phyloP scores from a whole-genome alignment of 2,797 vertebrate genomes.

The Momotus momota region DNA sequence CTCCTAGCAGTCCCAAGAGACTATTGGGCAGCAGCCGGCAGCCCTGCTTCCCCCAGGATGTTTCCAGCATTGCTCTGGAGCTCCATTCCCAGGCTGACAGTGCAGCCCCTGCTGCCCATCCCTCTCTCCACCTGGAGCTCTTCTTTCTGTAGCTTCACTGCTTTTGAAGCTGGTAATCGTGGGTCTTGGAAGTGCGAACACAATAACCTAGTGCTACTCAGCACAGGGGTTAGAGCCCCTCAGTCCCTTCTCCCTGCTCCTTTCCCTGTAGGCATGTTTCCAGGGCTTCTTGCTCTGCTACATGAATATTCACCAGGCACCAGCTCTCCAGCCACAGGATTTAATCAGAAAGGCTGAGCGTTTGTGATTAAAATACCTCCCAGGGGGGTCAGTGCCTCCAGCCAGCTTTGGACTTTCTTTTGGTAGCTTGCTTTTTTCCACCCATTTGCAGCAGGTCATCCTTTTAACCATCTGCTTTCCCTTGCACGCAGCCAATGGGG shows the following conservation, averaged over 20 bases:
- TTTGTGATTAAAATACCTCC: constrained; percentile 62
- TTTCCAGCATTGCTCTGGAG: background rate
- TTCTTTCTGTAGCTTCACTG: background rate
- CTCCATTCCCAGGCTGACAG: background rate
- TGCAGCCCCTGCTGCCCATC: background rate
- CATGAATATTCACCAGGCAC: constrained; percentile 68
- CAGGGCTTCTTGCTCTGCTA: background rate
- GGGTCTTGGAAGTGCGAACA: background rate
- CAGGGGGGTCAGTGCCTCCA: constrained; percentile 51
- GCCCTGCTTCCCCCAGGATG: background rate
- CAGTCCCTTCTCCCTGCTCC: background rate
- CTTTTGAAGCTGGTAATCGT: background rate
- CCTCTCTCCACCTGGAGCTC: rapidly evolving
- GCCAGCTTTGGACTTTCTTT: constrained; percentile 58
- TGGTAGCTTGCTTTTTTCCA: background rate
- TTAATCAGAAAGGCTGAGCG: constrained; percentile 67
- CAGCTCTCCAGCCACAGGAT: constrained; percentile 36
- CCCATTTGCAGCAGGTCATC: background rate
- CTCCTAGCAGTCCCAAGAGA: background rate
- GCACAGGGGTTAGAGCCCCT: background rate
- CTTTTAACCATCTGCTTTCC: constrained; percentile 67
- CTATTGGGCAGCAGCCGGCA: rapidly evolving
- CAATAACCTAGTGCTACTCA: background rate
- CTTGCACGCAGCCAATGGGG: background rate
- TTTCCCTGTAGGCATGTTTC: constrained; percentile 17